Base-by-base conservation (phyloP, 1,140 invertebrate species). In the Macrostomum lignano region DNA sequence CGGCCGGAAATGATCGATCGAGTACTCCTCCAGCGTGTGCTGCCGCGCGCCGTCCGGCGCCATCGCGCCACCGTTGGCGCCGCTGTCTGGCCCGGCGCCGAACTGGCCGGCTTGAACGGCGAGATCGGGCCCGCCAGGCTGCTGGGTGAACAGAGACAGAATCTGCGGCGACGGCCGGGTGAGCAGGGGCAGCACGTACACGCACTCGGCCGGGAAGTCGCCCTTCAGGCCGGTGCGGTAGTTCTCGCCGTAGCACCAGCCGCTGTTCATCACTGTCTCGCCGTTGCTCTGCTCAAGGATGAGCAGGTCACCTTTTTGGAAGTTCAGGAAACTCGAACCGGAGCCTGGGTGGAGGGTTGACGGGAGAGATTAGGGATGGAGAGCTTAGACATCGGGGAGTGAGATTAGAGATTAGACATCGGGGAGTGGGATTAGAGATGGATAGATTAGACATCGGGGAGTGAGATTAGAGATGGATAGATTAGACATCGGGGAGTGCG, bases 171-270 rank as follows among this genome's bases (percentile, higher is more conserved):
- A 77, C 13, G 88, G 88, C 58, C 84, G 84, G 1, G 70, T 73
- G 36, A 91, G 65, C 2, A 82, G 76, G 1, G 88, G 88, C 31
- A 98, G 58, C 4, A 96, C 77, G 50, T 94, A 94, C 28, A 96
- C 79, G 31, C 74, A 81, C 60, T 96, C 86, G 2, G 81, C 74
- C 1, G 82, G 82, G 46, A 96, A 91, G 51, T 93, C 79, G 1
- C 88, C 88, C 21, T 44, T 46, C 30, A 48, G 40, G 7, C 36
- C 28, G 4, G 50, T 49, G 15, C 50, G 39, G 3, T 44, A 37
- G 40, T 47, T 49, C 48, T 63, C 40, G 71, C 84, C 44, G 73
- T 69, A 61, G 42, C 75, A 88, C 86, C 81, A 94, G 24, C 79
- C 77, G 21, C 75, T 81, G 48, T 76, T 86, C 38, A 86, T 65